phyloP scores from a whole-genome alignment of 2,113 vertebrate species.

The Coregonus clupeaformis region DNA sequence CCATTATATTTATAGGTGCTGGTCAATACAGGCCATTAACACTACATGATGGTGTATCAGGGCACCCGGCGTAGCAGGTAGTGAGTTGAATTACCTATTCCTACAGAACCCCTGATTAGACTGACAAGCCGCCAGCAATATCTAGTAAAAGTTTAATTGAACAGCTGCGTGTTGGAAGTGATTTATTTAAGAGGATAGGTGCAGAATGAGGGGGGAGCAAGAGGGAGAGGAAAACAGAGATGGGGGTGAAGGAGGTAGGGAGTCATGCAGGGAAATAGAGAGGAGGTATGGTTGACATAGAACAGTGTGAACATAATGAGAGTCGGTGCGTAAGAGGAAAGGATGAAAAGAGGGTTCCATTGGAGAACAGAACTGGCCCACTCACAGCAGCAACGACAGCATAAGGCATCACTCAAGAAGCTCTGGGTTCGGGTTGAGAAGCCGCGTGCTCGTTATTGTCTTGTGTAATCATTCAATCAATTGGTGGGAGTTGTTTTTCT shows the following conservation, averaged over 20 bases:
- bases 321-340: slow-evolving; percentile 19
- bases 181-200: slow-evolving; percentile 45
- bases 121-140: slow-evolving; percentile 20
- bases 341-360: slow-evolving; percentile 23
- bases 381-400: neutral
- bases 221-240: slow-evolving; percentile 1
- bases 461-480: slow-evolving; percentile 1
- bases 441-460: neutral
- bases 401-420: neutral
- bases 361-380: neutral
- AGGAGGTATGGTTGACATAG: slow-evolving; percentile 5
- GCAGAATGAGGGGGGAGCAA: neutral
- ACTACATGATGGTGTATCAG: neutral
- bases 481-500: neutral
- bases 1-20: slow-evolving; percentile 18
- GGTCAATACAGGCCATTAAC: slow-evolving; percentile 6
- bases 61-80: neutral
- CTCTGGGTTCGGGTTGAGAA: neutral
- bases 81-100: slow-evolving; percentile 6
- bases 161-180: slow-evolving; percentile 44
- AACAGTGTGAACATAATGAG: slow-evolving; percentile 28
- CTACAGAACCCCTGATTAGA: slow-evolving; percentile 9
- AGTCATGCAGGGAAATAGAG: neutral
- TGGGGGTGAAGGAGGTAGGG: neutral
- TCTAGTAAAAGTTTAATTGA: slow-evolving; percentile 34